Base-by-base conservation (phyloP, 2,113 vertebrate genomes). In the Artemisiospiza belli region DNA sequence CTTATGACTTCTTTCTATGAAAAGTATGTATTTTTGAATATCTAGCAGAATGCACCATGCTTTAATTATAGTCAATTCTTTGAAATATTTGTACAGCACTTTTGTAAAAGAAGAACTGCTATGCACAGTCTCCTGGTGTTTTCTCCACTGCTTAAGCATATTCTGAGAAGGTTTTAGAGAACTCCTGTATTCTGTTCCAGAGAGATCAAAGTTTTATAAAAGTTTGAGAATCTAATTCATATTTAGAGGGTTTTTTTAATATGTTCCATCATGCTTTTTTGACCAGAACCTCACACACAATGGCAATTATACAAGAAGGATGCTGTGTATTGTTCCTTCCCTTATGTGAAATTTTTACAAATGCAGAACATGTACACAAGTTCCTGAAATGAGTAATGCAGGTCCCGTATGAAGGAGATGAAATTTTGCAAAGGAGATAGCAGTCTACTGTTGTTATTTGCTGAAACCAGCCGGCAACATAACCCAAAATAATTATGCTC, bases 291-390 rank as follows among this genome's bases (percentile, higher is more conserved):
- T 93, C n/a, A 46, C 1, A 1, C 10, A 35, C 18, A 77, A 33
- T 35, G 23, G 23, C 44, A 61, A 0, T 68, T 83, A n/a, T 1
- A 31, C 57, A 37, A 28, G 31, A 37, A 79, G n/a, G 67, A 24
- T 43, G 13, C 15, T 62, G 1, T 24, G 23, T 66, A 10, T 51
- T 59, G 30, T 76, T 76, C 35, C 51, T 90, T 91, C 19, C 62
- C 10, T 47, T 59, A 31, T 1, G 25, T 57, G 33, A 68, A 70
- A 47, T 16, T 64, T 44, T 25, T 15, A 54, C 15, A 61, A 61
- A 35, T 5, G 18, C 33, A 59, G 35, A 47, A 21, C 0, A 2
- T 68, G 37, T 62, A 2, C 10, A 10, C 0, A 0, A 59, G n/a
- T 54, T 80, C 15, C 28, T 91, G 62, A 51, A 96, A 73, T 59